Base-by-base conservation (phyloP, 2,113 vertebrate genomes). In the Coreoperca whiteheadi region DNA sequence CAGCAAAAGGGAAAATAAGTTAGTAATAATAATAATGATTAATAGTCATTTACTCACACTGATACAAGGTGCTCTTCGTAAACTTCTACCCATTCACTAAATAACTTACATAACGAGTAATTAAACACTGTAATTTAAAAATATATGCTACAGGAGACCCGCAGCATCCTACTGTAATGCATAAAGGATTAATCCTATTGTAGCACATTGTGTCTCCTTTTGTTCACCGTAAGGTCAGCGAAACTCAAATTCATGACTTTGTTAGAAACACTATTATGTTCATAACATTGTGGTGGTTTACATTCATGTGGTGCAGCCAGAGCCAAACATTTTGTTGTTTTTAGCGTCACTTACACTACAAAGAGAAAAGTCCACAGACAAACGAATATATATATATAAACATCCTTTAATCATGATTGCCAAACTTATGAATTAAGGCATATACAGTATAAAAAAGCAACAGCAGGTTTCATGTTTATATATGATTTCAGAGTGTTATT, bases 381-480 rank as follows among this genome's bases (percentile, higher is more conserved):
- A 80, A 48, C 21, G 10, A 53, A 21, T 87, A 80, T 96, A 96
- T 87, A 80, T 96, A 96, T 95, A 96, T 96, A 97, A 94, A 93
- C 94, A 95, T 95, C 88, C 95, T 97, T 97, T 97, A 97, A 97
- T 99, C 96, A 94, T 98, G 97, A 98, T 99, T 98, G 97, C 97
- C 98, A 96, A 97, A 97, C 97, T 94, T 98, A 96, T 96, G 97
- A 97, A 96, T 99, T 99, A 99, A 99, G 98, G 97, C 98, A 99
- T 96, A 90, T 94, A 96, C 94, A 94, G 97, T 99, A 98, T 98
- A 98, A 99, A 98, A 98, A 98, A 96, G 95, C 97, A 98, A 97
- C 89, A 91, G 96, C 96, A 96, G 97, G 90, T 93, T 97, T 92
- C 94, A 97, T 96, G 96, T 96, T 96, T 95, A 96, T 96, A 96